These are phyloP conservation scores for Cricetomys ansorgei DNA, from an alignment of 2,113 vertebrate species.

Conservation along the genomic window DNA sequence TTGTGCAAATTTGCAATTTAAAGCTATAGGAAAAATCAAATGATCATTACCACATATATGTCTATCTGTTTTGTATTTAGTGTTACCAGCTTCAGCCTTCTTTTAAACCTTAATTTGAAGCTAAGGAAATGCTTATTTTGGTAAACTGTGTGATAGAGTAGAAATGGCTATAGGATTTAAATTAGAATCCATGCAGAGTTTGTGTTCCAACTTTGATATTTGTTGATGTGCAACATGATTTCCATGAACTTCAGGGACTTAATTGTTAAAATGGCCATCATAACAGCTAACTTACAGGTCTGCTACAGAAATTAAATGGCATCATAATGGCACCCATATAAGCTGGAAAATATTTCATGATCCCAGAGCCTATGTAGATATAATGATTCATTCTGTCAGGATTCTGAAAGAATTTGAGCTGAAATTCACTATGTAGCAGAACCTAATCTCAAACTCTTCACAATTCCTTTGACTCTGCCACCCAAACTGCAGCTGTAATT, in stretches of 20 bases:
- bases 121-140: slow-evolving; percentile 7
- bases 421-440: background rate
- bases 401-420: background rate
- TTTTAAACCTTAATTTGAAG: slow-evolving; percentile 34
- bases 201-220: background rate
- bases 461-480: background rate
- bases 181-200: slow-evolving; percentile 10
- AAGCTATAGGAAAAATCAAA: background rate
- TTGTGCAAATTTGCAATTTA: slow-evolving; percentile 43
- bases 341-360: background rate
- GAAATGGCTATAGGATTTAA: background rate
- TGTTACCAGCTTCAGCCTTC: background rate
- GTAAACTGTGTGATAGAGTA: background rate
- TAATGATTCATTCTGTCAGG: background rate
- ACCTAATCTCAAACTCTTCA: background rate
- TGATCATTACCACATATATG: background rate
- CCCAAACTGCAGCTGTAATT: background rate
- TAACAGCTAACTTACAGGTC: background rate
- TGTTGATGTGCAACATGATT: background rate
- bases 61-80: slow-evolving; percentile 8
- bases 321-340: background rate
- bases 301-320: slow-evolving; percentile 16
- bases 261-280: slow-evolving; percentile 16
- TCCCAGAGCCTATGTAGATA: background rate
- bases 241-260: background rate